Percentiles rank a stretch among this genome's conserved stretches.
These are phyloP conservation scores for Brachypalpus laphriformis DNA, from an alignment of 2,888 invertebrate genomes.

Conservation along the genomic window DNA sequence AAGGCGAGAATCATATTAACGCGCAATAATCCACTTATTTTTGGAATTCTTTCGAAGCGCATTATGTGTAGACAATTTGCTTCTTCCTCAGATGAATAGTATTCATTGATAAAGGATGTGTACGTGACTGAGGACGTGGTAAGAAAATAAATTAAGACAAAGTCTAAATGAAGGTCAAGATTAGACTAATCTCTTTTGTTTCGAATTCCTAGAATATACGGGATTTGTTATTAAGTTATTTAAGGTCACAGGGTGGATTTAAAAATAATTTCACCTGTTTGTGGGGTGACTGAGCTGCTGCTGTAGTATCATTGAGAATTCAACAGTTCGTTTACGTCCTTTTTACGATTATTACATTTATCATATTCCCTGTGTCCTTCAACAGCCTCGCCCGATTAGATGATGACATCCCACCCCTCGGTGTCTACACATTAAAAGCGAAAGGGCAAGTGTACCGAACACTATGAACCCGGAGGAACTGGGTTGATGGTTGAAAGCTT, in stretches of 20 bases:
- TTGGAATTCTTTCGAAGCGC: not conserved
- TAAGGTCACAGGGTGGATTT: not conserved
- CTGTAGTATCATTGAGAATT: slow-evolving; percentile 1
- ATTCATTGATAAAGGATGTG: slow-evolving; percentile 3
- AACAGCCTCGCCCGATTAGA: not conserved
- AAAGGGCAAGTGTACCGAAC: slow-evolving; percentile 11
- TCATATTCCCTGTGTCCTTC: not conserved
- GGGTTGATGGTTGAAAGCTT: slow-evolving; percentile 3
- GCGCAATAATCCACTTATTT: slow-evolving; percentile 33
- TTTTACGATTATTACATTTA: not conserved
- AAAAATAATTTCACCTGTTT: not conserved
- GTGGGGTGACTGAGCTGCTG: not conserved
- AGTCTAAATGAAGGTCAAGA: slow-evolving; percentile 15
- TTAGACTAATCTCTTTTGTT: slow-evolving; percentile 1
- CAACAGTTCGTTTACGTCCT: not conserved
- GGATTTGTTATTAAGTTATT: no score
- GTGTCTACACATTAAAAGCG: not conserved
- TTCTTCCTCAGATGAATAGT: not conserved
- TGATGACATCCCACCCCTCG: not conserved
- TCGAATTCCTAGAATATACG: not conserved
- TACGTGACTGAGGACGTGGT: slow-evolving; percentile 15
- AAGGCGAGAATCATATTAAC: not conserved
- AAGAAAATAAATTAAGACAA: not conserved
- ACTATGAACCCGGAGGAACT: slow-evolving; percentile 4
- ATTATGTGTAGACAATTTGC: not conserved